A percentile compares a stretch with the other conserved stretches of the same genome.
These are phyloP conservation scores for Illadopsis cleaveri DNA, from an alignment of 2,113 vertebrate genomes.

Conservation along the genomic window DNA sequence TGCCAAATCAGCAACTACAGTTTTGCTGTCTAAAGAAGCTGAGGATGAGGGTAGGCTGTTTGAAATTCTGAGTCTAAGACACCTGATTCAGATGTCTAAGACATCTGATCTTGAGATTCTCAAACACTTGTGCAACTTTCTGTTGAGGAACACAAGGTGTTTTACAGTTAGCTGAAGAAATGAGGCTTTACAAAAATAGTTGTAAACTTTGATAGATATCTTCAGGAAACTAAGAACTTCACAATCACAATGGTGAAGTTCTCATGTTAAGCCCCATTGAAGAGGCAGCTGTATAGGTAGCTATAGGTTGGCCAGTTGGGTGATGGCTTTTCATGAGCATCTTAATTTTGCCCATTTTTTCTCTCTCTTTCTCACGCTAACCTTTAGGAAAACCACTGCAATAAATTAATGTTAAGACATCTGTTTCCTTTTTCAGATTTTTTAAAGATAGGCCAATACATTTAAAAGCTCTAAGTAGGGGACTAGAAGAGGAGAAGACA, in stretches of 20 bases:
- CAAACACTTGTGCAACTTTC: not conserved
- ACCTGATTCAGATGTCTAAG: not conserved
- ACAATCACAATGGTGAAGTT: accelerated
- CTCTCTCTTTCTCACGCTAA: not conserved
- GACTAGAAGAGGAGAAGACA: not conserved
- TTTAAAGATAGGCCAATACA: not conserved
- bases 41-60: not conserved
- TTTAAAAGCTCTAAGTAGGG: not conserved
- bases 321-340: not conserved
- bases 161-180: not conserved
- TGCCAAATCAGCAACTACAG: not conserved
- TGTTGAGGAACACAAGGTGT: not conserved
- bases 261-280: not conserved
- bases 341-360: not conserved
- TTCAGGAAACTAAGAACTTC: not conserved
- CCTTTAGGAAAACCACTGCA: not conserved
- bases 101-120: not conserved
- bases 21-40: not conserved
- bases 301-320: accelerated
- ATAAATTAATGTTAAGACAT: not conserved
- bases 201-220: not conserved
- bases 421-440: not conserved
- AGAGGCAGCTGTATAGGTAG: not conserved
- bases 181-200: not conserved
- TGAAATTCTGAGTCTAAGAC: not conserved